Evolutionary conservation across 2,113 vertebrate genomes (phyloP), one percentile per base, ranked within the genome.

Genomic region (Galemys pyrenaicus): DNA sequence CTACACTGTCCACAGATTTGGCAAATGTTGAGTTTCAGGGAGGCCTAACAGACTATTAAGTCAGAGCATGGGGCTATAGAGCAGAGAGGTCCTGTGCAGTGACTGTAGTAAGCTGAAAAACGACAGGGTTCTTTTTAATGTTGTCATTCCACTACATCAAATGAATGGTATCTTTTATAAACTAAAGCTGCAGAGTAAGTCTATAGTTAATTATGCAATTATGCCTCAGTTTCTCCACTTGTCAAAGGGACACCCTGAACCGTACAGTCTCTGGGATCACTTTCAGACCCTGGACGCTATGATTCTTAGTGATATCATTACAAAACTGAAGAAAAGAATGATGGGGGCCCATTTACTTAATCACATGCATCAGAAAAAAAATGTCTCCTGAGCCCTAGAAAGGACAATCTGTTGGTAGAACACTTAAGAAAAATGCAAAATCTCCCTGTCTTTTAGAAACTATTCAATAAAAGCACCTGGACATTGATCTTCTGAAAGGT

Each of bases 121-220:
- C n/a, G n/a, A n/a, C n/a, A n/a, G n/a, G n/a, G n/a, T n/a, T n/a
- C n/a, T n/a, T n/a, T n/a, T n/a, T n/a, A n/a, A n/a, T n/a, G n/a
- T n/a, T n/a, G n/a, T 83, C 56, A 89, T 96, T 58, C 46, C 71
- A 65, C 70, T 65, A 35, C 41, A 46, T 49, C 54, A 64, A 91
- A 37, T 32, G n/a, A 78, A 62, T 19, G 11, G 64, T 22, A 86
- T 64, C 32, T 8, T 79, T 79, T 62, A n/a, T 37, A 79, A 51
- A 24, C 22, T 39, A 67, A 94, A 44, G 12, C 13, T 49, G 15
- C 11, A 51, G 56, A 67, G 15, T 89, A 73, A 26, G 20, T 73
- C 15, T 11, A 22, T 90, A 28, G 32, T 6, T 28, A 58, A 30
- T 49, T n/a, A 32, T 26, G n/a, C 73, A 60, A 41, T 1, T 16